Percentiles rank a stretch among this genome's conserved stretches.
Evolutionary conservation across 23 tunicate species (phyloP).

Genomic region (Ciona savignyi): DNA sequence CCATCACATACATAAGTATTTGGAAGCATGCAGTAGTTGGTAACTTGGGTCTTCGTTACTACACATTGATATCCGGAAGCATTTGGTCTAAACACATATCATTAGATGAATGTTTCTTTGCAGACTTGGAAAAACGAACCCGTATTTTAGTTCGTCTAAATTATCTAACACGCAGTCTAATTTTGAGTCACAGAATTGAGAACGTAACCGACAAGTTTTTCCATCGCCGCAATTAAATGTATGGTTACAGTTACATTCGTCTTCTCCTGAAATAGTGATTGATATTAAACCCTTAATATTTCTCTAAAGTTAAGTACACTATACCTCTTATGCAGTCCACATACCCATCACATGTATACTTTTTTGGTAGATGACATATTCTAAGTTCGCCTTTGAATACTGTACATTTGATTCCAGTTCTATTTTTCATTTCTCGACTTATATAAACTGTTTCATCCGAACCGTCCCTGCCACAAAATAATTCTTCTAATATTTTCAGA

Average conservation of each 20-base stretch:
- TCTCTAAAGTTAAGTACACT: too few species aligned
- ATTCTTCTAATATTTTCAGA: too few species aligned
- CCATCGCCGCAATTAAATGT: conserved; percentile 33
- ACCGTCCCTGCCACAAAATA: background rate
- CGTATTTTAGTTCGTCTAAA: conserved; percentile 36
- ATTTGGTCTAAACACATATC: conserved; percentile 2
- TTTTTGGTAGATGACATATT: background rate
- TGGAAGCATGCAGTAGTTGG: conserved; percentile 37
- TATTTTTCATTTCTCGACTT: too few species aligned
- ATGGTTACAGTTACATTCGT: conserved; percentile 54
- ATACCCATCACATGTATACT: background rate
- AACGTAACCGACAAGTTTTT: conserved; percentile 1
- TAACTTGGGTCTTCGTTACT: conserved; percentile 36
- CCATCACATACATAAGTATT: conserved; percentile 34
- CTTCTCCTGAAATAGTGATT: conserved; percentile 44
- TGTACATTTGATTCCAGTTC: background rate
- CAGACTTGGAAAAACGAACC: background rate
- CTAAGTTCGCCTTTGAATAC: background rate
- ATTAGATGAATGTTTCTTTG: background rate
- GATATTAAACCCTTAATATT: too few species aligned
- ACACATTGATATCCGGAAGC: conserved; percentile 43
- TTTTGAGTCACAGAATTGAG: conserved; percentile 46
- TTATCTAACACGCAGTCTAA: conserved; percentile 22
- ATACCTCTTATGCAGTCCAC: background rate
- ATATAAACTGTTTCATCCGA: background rate